Percentiles rank a stretch among this genome's conserved stretches.
Evolutionary conservation across 2,113 vertebrate species (phyloP).

Genomic region (Microcebus tavaratra): DNA sequence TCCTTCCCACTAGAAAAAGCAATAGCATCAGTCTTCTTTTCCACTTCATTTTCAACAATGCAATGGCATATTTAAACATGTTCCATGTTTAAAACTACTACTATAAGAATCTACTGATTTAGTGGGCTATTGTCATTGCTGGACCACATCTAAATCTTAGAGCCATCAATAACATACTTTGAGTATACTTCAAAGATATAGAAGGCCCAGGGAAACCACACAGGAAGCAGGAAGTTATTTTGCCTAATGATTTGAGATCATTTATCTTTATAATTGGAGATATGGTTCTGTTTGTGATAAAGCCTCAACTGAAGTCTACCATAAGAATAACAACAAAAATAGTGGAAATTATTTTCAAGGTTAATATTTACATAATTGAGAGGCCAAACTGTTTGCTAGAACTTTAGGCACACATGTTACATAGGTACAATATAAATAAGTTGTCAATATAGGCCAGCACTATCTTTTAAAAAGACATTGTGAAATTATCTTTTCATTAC

Average conservation of each 20-base stretch:
- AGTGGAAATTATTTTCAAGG: background rate
- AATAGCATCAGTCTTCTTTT: background rate
- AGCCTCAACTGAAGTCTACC: background rate
- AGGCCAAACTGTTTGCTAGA: background rate
- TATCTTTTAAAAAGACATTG: background rate
- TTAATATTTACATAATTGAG: background rate
- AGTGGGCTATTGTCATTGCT: background rate
- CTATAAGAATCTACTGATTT: background rate
- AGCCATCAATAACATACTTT: background rate
- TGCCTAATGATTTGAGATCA: background rate
- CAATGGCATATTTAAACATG: background rate
- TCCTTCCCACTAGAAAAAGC: background rate
- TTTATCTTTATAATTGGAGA: background rate
- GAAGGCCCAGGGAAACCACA: background rate
- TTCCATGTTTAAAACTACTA: background rate
- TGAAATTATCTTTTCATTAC: conserved; percentile 42
- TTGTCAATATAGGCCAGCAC: background rate
- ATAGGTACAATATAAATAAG: background rate
- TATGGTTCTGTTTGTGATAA: background rate
- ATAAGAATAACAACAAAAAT: background rate
- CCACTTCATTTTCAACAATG: background rate
- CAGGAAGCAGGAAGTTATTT: background rate
- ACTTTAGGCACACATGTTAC: background rate
- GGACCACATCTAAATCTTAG: background rate
- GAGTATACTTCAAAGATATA: background rate